These are phyloP conservation scores for Phoxinus phoxinus DNA, from an alignment of 2,113 vertebrate species.

Conservation along the genomic window DNA sequence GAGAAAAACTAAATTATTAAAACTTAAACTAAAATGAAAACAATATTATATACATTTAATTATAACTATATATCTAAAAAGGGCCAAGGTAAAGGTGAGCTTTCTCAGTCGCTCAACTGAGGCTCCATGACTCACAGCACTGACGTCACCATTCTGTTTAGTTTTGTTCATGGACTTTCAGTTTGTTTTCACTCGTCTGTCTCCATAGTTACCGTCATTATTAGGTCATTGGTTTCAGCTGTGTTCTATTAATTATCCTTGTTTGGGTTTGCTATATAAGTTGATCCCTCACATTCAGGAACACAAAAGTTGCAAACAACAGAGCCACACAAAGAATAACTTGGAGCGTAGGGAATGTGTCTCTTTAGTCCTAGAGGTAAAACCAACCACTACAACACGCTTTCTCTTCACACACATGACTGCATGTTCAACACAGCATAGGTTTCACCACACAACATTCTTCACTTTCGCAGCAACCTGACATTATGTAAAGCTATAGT, in stretches of 20 bases:
- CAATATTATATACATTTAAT: too few relatives aligned
- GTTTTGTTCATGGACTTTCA: too few relatives aligned
- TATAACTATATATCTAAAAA: not conserved
- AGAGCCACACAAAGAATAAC: not conserved
- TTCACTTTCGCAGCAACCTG: slow-evolving; percentile 56
- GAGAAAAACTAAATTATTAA: too few relatives aligned
- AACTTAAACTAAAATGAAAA: too few relatives aligned
- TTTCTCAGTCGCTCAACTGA: not conserved
- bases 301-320: too few relatives aligned
- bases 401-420: not conserved
- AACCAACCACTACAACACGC: not conserved
- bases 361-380: not conserved
- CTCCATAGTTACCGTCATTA: too few relatives aligned
- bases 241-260: too few relatives aligned
- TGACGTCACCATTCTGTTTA: too few relatives aligned
- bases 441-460: not conserved
- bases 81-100: not conserved
- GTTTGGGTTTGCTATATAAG: too few relatives aligned
- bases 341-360: not conserved
- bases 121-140: slow-evolving; percentile 2
- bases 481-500: slow-evolving; percentile 39
- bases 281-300: too few relatives aligned
- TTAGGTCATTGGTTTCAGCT: too few relatives aligned
- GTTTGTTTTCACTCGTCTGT: too few relatives aligned
- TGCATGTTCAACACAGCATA: slow-evolving; percentile 7